Evolutionary conservation across 2,888 invertebrate genomes (phyloP), one percentile per base, ranked within the genome.

Genomic region (Bombylius discolor): DNA sequence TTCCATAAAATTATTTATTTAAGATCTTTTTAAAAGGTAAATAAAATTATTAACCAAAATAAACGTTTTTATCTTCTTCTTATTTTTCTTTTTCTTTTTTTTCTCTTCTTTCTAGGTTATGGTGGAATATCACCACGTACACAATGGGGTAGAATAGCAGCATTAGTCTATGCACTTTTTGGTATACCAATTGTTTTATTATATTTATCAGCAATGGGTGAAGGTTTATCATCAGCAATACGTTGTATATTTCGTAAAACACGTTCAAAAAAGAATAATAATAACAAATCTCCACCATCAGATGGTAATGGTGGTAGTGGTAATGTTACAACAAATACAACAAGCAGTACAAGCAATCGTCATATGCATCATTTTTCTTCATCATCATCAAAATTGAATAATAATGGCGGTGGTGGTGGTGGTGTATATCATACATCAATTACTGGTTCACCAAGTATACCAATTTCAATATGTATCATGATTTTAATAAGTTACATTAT

Each of bases 161-260:
- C 91, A n/a, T 83, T 91, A 61, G 77, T 86, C 57, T 92, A 91
- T 74, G 89, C 91, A 0, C 80, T 90, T 58, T 79, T 89, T 58
- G 92, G 93, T 53, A 92, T 93, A 64, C 93, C 93, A 32, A 78
- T 93, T 66, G 87, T 93, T 77, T 79, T 93, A 71, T 80, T 93
- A 53, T 93, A 93, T 73, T 79, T 93, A 55, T 89, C 91, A 54
- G 89, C 90, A 52, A 85, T 91, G 62, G 93, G 92, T 48, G 89
- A 89, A 68, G 84, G 87, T 23, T 77, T 92, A 49, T 89, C 91
- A n/a, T 79, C 86, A 52, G 83, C 81, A 65, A 84, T 90, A 76
- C 82, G 89, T 49, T 79, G 80, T 61, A 73, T 86, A 49, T 86
- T 87, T 73, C 81, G 83, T 11, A 79, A 78, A 60, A 62, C 81